These are phyloP conservation scores for Unio delphinus DNA, from an alignment of 2,888 invertebrate species.

Conservation along the genomic window DNA sequence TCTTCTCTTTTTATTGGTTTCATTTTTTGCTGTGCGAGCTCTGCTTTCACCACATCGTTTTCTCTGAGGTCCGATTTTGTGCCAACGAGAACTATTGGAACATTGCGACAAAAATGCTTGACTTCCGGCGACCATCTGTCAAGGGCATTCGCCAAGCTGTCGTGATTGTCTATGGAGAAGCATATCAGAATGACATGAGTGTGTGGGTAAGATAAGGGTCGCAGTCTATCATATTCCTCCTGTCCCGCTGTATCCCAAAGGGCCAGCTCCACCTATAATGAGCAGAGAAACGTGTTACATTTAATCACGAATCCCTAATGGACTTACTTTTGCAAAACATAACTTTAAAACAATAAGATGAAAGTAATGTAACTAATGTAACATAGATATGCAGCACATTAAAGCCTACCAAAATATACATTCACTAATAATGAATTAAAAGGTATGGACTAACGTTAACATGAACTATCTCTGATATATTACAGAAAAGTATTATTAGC, in stretches of 20 bases:
- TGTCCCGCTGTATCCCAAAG: conserved; percentile 98
- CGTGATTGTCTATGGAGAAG: conserved; percentile 99
- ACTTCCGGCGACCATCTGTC: conserved; percentile 99
- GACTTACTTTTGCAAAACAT: too few species aligned
- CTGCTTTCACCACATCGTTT: conserved; percentile 72
- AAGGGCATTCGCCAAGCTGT: conserved; percentile 98
- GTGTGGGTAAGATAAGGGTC: conserved; percentile 96
- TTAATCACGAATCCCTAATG: not conserved
- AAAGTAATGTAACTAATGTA: too few species aligned
- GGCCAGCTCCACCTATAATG: conserved; percentile 72
- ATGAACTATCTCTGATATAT: too few species aligned
- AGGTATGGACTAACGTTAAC: too few species aligned
- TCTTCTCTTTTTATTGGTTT: conserved; percentile 98
- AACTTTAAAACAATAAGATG: too few species aligned
- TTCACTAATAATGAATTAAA: too few species aligned
- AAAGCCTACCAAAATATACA: too few species aligned
- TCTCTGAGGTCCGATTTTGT: conserved; percentile 82
- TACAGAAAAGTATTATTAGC: too few species aligned
- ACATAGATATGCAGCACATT: too few species aligned
- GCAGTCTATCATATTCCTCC: conserved; percentile 96
- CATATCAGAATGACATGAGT: conserved; percentile 99
- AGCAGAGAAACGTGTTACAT: too few species aligned
- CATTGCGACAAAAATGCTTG: conserved; percentile 96
- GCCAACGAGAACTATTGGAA: conserved; percentile 98
- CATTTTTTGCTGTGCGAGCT: conserved; percentile 97